Evolutionary conservation across 2,113 vertebrate species (phyloP), one percentile per base, ranked within the genome.

Genomic region (Ondatra zibethicus): DNA sequence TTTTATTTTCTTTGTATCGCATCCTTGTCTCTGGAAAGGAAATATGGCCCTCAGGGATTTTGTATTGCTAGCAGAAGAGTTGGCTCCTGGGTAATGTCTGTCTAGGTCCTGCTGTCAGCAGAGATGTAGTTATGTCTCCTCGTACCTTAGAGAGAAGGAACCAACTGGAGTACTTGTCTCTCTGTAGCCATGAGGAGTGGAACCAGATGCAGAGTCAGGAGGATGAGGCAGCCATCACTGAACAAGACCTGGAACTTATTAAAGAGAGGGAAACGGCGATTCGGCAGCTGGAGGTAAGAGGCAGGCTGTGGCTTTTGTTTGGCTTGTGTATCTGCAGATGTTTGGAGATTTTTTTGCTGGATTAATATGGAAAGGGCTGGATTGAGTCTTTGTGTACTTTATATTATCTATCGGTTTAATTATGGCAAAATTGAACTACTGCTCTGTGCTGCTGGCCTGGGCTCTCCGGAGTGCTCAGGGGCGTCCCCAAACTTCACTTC

Each of bases 191-290:
- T 98, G 99, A 99, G 95, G 99, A 99, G 3, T 99, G 99, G 99
- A 99, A 98, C 98, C 99, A 99, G 98, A 99, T 99, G 98, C 99
- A 98, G 93, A 98, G 98, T 92, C 99, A 99, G 97, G 98, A 99
- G 45, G 99, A 99, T 55, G 99, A 99, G 36, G 97, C 95, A 55
- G 99, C 98, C 97, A 99, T 99, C 98, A 99, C 99, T 0, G 99
- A 99, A 92, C 99, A 99, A 97, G 99, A 99, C 96, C 98, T 99
- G 98, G 99, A 99, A 96, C 99, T 99, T 89, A 99, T 99, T 97
- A 99, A 99, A 97, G 99, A 99, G 97, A 99, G 99, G 96, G 99
- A 99, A 98, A 99, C 99, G 0, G 99, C 99, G 73, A 99, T 99
- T 98, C 98, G 98, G 95, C 99, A 99, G 97, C 99, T 99, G 95